Percentiles rank a stretch among this genome's conserved stretches.
phyloP scores from a whole-genome alignment of 1,140 invertebrate genomes.

The Caerostris extrusa region DNA sequence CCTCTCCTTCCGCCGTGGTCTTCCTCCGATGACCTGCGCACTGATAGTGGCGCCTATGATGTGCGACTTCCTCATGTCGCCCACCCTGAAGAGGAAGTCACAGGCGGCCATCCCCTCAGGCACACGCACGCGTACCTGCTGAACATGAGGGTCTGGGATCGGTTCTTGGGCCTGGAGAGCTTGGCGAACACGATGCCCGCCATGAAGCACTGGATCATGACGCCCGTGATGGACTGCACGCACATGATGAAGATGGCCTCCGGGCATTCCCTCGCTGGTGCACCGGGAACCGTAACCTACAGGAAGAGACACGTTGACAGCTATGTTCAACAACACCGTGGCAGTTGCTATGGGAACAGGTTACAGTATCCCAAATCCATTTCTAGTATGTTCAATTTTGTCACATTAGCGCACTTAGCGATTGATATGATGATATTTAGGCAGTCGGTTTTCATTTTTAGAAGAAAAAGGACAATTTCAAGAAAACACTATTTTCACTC shows the following conservation, averaged over 20 bases:
- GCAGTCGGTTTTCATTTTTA: too few species aligned
- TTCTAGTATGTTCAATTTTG: too few species aligned
- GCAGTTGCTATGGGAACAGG: too few species aligned
- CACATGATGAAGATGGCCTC: conserved; percentile 98
- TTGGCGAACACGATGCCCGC: conserved; percentile 97
- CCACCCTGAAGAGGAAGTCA: conserved; percentile 98
- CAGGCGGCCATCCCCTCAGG: conserved; percentile 91
- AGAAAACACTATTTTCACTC: too few species aligned
- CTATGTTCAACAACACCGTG: too few species aligned
- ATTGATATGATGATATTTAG: too few species aligned
- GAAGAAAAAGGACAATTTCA: too few species aligned
- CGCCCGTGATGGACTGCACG: conserved; percentile 96
- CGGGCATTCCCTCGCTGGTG: conserved; percentile 96
- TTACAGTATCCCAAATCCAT: too few species aligned
- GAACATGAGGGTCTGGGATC: conserved; percentile 96
- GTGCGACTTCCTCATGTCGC: conserved; percentile 98
- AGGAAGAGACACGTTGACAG: neutral
- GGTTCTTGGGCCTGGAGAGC: conserved; percentile 97
- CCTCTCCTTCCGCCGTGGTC: conserved; percentile 82
- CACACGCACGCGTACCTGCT: conserved; percentile 95
- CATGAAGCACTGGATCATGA: conserved; percentile 91
- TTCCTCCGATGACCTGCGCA: conserved; percentile 90
- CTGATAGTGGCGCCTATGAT: conserved; percentile 94
- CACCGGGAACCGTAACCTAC: conserved; percentile 83
- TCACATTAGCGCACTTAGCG: too few species aligned